Conservation (phyloP, 2,888 invertebrate species). For the Priocnemis perturbator region DNA sequence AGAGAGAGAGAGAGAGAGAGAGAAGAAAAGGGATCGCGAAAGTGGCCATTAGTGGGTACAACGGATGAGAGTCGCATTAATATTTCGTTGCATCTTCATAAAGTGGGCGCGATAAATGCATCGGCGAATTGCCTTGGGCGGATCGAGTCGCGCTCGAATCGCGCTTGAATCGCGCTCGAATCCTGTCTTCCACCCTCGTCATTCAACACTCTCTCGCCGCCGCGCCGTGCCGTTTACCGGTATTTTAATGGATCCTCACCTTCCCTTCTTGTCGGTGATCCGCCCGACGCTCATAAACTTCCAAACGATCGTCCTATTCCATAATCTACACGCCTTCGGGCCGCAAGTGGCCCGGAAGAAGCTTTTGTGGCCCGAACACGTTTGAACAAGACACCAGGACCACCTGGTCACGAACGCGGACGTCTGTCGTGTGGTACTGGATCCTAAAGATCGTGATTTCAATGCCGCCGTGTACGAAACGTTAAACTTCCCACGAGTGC, state of each 20-base stretch:
- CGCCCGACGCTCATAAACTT: too few species aligned
- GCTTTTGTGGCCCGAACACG: constrained; percentile 27
- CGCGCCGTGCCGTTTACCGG: not conserved
- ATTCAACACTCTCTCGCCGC: not conserved
- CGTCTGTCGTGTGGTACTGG: constrained; percentile 34
- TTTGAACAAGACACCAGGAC: constrained; percentile 33
- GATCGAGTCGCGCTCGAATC: not conserved
- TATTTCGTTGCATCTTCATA: constrained; percentile 45
- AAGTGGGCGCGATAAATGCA: constrained; percentile 37
- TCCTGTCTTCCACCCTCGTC: not conserved
- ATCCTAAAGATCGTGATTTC: constrained; percentile 51
- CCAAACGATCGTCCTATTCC: constrained; percentile 31
- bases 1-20: constrained; percentile 16
- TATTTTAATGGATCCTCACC: constrained; percentile 3
- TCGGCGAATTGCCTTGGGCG: not conserved
- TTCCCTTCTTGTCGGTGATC: not conserved
- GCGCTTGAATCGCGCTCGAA: constrained; percentile 16
- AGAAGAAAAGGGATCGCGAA: constrained; percentile 35
- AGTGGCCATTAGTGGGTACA: constrained; percentile 22
- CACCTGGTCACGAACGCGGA: constrained; percentile 43
- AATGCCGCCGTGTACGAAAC: constrained; percentile 43
- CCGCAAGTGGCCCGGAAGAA: constrained; percentile 13
- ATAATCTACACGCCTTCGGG: constrained; percentile 25
- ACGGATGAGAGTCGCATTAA: constrained; percentile 44
- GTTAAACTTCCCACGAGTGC: constrained; percentile 39